A percentile compares a stretch with the other conserved stretches of the same genome.
Evolutionary conservation across 2,797 vertebrate species (phyloP).

Genomic region (Lateolabrax maculatus): DNA sequence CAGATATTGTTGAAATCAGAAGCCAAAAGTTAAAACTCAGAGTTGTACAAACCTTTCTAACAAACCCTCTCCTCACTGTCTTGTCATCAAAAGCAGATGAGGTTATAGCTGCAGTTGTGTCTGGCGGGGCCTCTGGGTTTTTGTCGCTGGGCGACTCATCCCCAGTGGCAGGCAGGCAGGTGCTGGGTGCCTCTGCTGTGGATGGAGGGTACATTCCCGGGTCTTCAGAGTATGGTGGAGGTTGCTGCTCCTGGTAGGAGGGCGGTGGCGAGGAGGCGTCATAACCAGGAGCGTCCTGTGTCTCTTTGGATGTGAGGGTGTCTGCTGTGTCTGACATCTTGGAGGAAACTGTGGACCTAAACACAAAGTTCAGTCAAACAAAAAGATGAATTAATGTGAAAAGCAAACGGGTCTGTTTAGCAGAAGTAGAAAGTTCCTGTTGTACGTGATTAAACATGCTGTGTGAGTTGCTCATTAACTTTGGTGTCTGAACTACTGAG

Average conservation of each 20-base stretch:
- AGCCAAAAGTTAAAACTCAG: too few relatives aligned
- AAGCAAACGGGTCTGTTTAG: neutral
- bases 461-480: neutral
- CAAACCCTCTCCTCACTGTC: slow-evolving; percentile 69
- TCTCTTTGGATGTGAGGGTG: neutral
- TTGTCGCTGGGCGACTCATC: slow-evolving; percentile 36
- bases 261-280: slow-evolving; percentile 12
- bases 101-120: neutral
- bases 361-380: neutral
- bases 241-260: slow-evolving; percentile 22
- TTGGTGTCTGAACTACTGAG: neutral
- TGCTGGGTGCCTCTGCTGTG: neutral
- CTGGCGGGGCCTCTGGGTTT: neutral
- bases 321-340: slow-evolving; percentile 66
- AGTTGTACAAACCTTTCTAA: slow-evolving; percentile 72
- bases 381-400: neutral
- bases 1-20: too few relatives aligned
- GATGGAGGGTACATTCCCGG: neutral
- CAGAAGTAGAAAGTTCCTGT: neutral
- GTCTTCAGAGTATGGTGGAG: slow-evolving; percentile 58
- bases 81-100: slow-evolving; percentile 59
- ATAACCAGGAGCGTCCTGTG: neutral
- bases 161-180: neutral
- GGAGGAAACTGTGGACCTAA: slow-evolving; percentile 14
- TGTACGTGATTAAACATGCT: neutral